phyloP scores from a whole-genome alignment of 2,113 vertebrate species.

The Connochaetes taurinus region DNA sequence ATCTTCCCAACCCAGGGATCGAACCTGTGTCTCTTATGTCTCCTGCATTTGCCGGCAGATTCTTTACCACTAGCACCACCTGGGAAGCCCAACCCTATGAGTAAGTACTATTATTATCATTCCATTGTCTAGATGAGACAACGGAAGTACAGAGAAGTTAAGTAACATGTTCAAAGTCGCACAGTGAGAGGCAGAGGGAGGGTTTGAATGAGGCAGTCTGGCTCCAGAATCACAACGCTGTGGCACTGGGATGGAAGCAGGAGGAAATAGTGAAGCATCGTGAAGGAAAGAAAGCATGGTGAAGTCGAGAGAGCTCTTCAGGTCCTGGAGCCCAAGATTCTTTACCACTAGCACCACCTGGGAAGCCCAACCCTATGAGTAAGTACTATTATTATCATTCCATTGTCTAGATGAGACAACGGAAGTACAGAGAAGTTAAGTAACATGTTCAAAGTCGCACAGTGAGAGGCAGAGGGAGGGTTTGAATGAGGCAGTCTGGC shows the following conservation, averaged over 20 bases:
- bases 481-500: background rate
- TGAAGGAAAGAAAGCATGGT: background rate
- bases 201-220: background rate
- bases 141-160: background rate
- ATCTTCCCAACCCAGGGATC: background rate
- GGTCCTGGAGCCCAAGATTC: background rate
- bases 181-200: background rate
- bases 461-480: background rate
- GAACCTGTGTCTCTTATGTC: background rate
- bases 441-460: background rate
- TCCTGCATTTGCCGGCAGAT: background rate
- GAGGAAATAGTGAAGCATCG: background rate
- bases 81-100: background rate
- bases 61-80: background rate
- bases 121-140: background rate
- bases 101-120: background rate
- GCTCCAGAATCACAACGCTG: background rate
- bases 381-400: background rate
- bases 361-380: background rate
- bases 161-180: background rate
- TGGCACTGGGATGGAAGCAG: background rate
- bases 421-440: background rate
- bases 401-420: background rate
- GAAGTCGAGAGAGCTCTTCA: background rate
- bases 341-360: background rate